Evolutionary conservation across 2,797 vertebrate species (phyloP), one percentile per base, ranked within the genome.

Genomic region (Rhinogobio ventralis): DNA sequence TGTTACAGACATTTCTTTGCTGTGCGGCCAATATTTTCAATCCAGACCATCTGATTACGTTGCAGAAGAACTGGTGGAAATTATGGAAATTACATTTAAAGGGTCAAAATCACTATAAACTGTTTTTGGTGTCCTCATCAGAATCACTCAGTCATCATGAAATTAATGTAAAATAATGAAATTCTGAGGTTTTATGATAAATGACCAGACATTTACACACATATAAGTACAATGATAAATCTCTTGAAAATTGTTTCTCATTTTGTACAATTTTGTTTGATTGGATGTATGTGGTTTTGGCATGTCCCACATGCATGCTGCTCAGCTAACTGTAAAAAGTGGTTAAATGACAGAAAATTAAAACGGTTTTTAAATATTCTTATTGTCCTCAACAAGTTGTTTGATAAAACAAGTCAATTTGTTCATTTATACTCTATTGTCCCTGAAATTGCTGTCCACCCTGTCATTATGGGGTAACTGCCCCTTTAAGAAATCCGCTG

Each of bases 11-110:
- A 39, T 72, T 46, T 55, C 42, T 76, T 83, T 79, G 64, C 66
- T 67, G 45, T 83, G 71, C 68, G 79, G 30, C 33, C 51, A 60
- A 39, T 55, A 76, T 51, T 33, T 83, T 64, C 23, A 76, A 20
- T 67, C 49, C 39, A 42, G 33, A 55, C 66, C 45, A 15, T 71
- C 72, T 46, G 49, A 78, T 81, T 67, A 57, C 28, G 30, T 30
- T 19, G 60, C 49, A 73, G 10, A 74, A 60, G 30, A 72, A 64
- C 39, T 79, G 28, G 14, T 33, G 57, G 10, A 17, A 57, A 7
- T 33, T 33, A 23, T 79, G 45, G 13, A 83, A 66, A 66, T 79
- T 42, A 28, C 8, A 14, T 25, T 60, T 25, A 28, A 28, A 28
- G 20, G 9, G 4, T 13, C 23, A 23, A 23, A 53, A n/a, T n/a